Evolutionary conservation across 2,797 vertebrate species (phyloP), one percentile per base, ranked within the genome.

Genomic region (Trematomus bernacchii): DNA sequence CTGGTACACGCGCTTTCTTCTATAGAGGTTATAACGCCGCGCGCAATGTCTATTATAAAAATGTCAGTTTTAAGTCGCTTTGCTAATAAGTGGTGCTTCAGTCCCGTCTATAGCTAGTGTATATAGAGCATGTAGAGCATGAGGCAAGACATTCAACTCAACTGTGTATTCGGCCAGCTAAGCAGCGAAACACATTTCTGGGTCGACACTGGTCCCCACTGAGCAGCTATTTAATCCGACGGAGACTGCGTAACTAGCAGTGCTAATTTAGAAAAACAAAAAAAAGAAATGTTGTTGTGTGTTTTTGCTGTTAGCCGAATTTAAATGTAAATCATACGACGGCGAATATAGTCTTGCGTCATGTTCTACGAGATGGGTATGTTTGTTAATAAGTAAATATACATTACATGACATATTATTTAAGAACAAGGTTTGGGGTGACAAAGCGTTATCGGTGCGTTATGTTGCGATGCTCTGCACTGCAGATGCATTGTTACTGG

Each of bases 401-500:
- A 37, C 1, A 0, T 40, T 10, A 71, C 19, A 42, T 33, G 18
- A 18, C 40, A 4, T 27, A 68, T 77, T 27, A 66, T 77, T 59
- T 43, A 23, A 50, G 19, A 1, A 10, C 3, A 5, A 19, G 0
- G 18, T 60, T 16, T 4, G 30, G 42, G 15, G 40, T 57, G 70
- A 70, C 62, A 50, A 60, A 68, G 66, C 61, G 53, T 62, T 76
- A 40, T 71, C 30, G 27, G 12, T 51, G 78, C 54, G 79, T 53
- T 73, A 80, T 52, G 86, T 63, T 79, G 79, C 85, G 70, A 70
- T 80, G 80, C 74, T 76, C 91, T 93, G 94, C 94, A 95, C 77
- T 95, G 95, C 94, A 90, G 94, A 92, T 87, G 86, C 83, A 78
- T 89, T 80, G 91, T 92, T 87, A 86, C 88, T 87, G 90, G 85